Percentiles rank a stretch among this genome's conserved stretches.
phyloP scores from a whole-genome alignment of 2,113 vertebrate species.

The Hemiscyllium ocellatum region DNA sequence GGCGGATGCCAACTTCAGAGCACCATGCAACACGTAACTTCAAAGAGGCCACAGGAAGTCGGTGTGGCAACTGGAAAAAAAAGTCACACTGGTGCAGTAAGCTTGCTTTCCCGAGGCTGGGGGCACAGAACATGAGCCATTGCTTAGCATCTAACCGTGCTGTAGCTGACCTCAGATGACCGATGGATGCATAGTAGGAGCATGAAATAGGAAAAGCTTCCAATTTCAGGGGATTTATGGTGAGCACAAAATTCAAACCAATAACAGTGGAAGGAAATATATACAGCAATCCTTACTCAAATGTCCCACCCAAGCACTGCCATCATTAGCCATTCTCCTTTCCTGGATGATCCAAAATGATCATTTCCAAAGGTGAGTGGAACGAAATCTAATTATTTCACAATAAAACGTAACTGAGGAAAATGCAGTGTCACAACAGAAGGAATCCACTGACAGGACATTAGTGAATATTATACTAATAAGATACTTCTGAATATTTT shows the following conservation, averaged over 20 bases:
- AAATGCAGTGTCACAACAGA: neutral
- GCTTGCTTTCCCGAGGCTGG: neutral
- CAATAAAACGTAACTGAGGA: neutral
- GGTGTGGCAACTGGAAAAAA: constrained; percentile 8
- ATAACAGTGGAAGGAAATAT: neutral
- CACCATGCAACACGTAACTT: neutral
- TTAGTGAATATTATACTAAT: neutral
- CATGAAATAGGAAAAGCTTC: neutral
- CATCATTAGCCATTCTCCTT: neutral
- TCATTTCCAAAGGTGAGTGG: neutral
- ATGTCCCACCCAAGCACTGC: neutral
- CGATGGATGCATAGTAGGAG: neutral
- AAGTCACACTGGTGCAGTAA: neutral
- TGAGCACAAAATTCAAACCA: neutral
- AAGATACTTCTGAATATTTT: neutral
- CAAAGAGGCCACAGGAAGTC: neutral
- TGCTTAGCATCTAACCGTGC: neutral
- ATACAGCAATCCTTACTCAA: neutral
- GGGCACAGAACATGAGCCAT: neutral
- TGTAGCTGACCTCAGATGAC: neutral
- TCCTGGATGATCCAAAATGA: neutral
- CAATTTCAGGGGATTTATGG: neutral
- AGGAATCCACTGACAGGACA: neutral
- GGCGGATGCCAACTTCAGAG: neutral
- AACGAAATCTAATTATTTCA: neutral